Conservation (phyloP, 2,888 invertebrate genomes). For the Ptycholaimellus sp. region DNA sequence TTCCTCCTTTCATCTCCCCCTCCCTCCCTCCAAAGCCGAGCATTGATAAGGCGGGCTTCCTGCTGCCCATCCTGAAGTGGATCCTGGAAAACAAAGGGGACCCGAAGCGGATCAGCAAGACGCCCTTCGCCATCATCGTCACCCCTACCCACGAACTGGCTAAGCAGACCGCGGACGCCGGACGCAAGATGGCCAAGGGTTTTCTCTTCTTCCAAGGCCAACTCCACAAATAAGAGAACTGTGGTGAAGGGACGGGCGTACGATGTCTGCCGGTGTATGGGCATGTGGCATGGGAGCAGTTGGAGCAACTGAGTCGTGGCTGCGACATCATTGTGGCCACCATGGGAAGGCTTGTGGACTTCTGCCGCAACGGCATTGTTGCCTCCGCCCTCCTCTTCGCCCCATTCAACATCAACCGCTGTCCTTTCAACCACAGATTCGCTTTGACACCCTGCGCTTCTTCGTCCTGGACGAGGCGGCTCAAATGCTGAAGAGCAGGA, state of each 20-base stretch:
- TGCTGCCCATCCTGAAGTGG: constrained; percentile 28
- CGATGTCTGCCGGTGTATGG: constrained; percentile 62
- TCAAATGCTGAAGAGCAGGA: too few species aligned
- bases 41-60: constrained; percentile 11
- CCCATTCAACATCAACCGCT: too few species aligned
- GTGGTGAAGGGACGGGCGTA: constrained; percentile 46
- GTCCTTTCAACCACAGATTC: too few species aligned
- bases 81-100: constrained; percentile 20
- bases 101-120: constrained; percentile 26
- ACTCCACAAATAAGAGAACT: too few species aligned
- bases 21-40: too few species aligned
- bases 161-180: constrained; percentile 59
- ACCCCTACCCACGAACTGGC: constrained; percentile 72
- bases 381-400: too few species aligned
- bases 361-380: too few species aligned
- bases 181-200: constrained; percentile 48
- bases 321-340: constrained; percentile 47
- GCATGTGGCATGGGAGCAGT: constrained; percentile 37
- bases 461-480: too few species aligned
- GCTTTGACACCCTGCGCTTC: too few species aligned
- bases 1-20: constrained; percentile 8
- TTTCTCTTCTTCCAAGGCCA: constrained; percentile 29
- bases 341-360: too few species aligned
- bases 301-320: constrained; percentile 35
- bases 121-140: constrained; percentile 57